phyloP scores from a whole-genome alignment of 2,113 vertebrate species.

The Coptodon bakossiorum region DNA sequence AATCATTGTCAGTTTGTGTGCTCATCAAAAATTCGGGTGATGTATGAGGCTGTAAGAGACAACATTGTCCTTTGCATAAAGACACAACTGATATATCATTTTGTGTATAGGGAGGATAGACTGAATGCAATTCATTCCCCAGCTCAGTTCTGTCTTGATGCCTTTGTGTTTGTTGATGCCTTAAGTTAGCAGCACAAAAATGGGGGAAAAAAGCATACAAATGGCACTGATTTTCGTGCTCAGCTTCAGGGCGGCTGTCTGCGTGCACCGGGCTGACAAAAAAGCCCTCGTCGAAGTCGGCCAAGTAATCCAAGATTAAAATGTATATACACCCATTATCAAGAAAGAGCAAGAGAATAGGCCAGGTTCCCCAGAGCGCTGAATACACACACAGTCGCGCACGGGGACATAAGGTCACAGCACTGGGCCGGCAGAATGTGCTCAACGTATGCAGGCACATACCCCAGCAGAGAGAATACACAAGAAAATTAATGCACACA shows the following conservation, averaged over 20 bases:
- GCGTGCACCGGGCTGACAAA: background rate
- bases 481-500: conserved; percentile 64
- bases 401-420: conserved; percentile 53
- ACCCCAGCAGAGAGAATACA: conserved; percentile 48
- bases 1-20: conserved; percentile 19
- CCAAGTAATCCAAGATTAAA: conserved; percentile 59
- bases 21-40: background rate
- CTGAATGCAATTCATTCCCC: background rate
- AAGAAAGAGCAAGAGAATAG: conserved; percentile 8
- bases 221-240: background rate
- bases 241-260: conserved; percentile 15
- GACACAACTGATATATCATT: background rate
- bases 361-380: background rate
- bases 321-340: conserved; percentile 51
- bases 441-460: conserved; percentile 71
- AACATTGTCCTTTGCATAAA: background rate
- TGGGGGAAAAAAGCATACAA: background rate
- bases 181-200: background rate
- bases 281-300: conserved; percentile 16
- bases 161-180: background rate
- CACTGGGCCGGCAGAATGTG: conserved; percentile 52
- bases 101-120: background rate
- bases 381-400: conserved; percentile 15
- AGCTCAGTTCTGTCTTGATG: background rate
- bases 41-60: background rate